phyloP scores from a whole-genome alignment of 2,888 invertebrate genomes.

The Acanthosoma haemorrhoidale region DNA sequence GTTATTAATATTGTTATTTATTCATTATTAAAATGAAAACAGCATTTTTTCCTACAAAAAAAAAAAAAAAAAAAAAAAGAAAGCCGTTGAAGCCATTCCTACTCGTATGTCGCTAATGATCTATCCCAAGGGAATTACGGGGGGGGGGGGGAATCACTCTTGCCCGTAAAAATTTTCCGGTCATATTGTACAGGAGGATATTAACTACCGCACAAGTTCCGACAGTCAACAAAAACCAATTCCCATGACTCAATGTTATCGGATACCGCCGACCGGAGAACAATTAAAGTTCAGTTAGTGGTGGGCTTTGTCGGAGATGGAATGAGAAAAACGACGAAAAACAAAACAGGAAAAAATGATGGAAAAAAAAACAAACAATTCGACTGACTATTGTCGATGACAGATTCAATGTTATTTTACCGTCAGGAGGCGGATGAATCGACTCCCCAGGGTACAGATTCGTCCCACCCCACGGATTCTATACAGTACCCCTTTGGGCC shows the following conservation, averaged over 20 bases:
- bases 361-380: background rate
- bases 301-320: background rate
- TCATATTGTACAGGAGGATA: no score
- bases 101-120: background rate
- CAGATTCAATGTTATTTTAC: slow-evolving; percentile 20
- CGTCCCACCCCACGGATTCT: no score
- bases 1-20: no score
- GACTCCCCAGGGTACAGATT: no score
- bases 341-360: background rate
- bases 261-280: background rate
- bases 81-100: background rate
- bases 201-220: background rate
- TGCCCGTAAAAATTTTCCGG: no score
- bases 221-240: background rate
- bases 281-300: slow-evolving; percentile 19
- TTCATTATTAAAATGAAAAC: no score
- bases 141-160: background rate
- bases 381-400: slow-evolving; percentile 3
- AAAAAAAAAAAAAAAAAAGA: background rate
- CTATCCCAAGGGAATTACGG: no score
- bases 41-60: no score
- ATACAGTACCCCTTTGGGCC: no score
- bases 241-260: background rate
- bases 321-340: background rate
- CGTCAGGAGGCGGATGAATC: no score